Conservation (phyloP, 2,797 vertebrate genomes). For the Mormyrops boulengeri region DNA sequence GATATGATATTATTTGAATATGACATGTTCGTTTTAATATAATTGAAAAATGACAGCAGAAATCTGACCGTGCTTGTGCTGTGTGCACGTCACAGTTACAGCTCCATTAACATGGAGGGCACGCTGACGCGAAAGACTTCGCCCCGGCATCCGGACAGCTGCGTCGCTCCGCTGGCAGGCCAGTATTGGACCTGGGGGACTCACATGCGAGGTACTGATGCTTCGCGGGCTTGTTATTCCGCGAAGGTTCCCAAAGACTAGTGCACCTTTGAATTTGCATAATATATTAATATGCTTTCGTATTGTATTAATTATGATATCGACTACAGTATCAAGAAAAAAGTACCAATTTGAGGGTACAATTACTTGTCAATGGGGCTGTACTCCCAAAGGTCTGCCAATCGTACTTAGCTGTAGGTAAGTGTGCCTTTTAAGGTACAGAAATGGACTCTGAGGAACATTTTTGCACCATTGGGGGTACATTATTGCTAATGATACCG, state of each 20-base stretch:
- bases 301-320: not conserved
- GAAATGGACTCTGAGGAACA: not conserved
- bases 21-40: not conserved
- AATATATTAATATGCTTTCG: not conserved
- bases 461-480: not conserved
- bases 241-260: not conserved
- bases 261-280: not conserved
- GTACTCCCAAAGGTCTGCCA: not conserved
- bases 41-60: not conserved
- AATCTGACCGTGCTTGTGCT: not conserved
- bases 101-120: conserved; percentile 71
- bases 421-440: not conserved
- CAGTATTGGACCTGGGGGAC: conserved; percentile 74
- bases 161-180: conserved; percentile 73
- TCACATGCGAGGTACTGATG: conserved; percentile 54
- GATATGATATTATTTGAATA: not conserved
- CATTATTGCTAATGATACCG: not conserved
- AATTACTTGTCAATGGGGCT: not conserved
- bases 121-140: conserved; percentile 65
- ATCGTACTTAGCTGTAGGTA: not conserved
- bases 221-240: not conserved
- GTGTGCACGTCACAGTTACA: conserved; percentile 50
- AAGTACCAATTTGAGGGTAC: not conserved
- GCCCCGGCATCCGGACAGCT: conserved; percentile 68
- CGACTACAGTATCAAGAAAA: not conserved